These are phyloP conservation scores for Phaedon cochleariae DNA, from an alignment of 2,888 invertebrate genomes.

Conservation along the genomic window DNA sequence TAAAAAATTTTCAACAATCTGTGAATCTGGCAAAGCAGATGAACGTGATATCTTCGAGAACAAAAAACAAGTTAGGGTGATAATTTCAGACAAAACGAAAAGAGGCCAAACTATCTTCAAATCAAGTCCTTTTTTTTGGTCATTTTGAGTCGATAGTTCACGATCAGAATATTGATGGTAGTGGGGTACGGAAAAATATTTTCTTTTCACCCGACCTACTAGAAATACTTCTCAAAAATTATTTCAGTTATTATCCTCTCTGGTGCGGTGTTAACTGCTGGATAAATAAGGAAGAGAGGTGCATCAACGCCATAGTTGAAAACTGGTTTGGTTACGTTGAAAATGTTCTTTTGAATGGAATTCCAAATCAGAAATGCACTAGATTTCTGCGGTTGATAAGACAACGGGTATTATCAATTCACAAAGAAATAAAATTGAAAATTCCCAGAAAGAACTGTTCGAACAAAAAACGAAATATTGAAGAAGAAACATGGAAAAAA, in stretches of 20 bases:
- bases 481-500: too few species aligned
- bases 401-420: background rate
- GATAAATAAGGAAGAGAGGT: background rate
- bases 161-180: too few species aligned
- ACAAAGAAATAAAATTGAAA: constrained; percentile 7
- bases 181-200: background rate
- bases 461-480: background rate
- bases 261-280: constrained; percentile 6
- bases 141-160: too few species aligned
- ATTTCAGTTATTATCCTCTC: background rate
- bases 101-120: too few species aligned
- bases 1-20: too few species aligned
- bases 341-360: background rate
- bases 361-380: constrained; percentile 16
- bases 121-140: background rate
- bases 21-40: too few species aligned
- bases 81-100: too few species aligned
- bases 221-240: background rate
- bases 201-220: background rate
- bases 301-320: constrained; percentile 13
- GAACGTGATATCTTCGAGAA: too few species aligned
- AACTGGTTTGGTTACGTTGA: constrained; percentile 13
- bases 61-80: too few species aligned
- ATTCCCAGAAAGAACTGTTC: constrained; percentile 7
- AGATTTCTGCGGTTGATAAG: constrained; percentile 3